phyloP scores from a whole-genome alignment of 2,113 vertebrate genomes.

The Anguilla rostrata region DNA sequence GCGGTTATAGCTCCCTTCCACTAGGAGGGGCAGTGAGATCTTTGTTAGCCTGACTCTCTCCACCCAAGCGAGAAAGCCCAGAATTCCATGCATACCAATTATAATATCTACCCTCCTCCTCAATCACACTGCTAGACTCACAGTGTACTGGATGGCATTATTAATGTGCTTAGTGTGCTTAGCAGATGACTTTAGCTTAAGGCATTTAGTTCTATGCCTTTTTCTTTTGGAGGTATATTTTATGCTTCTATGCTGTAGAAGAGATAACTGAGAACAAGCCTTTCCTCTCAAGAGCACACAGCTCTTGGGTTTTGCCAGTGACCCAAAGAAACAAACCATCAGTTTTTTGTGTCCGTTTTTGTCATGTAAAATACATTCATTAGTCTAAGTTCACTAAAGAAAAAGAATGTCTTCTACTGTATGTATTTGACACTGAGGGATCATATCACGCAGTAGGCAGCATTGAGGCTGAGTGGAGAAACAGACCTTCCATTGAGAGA shows the following conservation, averaged over 20 bases:
- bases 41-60: not conserved
- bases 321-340: not conserved
- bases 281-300: not conserved
- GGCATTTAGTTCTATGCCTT: not conserved
- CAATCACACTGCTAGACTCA: not conserved
- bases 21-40: not conserved
- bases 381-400: not conserved
- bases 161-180: not conserved
- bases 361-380: not conserved
- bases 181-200: not conserved
- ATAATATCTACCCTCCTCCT: not conserved
- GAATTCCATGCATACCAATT: slow-evolving; percentile 26
- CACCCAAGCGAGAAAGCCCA: slow-evolving; percentile 3
- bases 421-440: not conserved
- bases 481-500: slow-evolving; percentile 31
- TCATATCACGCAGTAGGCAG: not conserved
- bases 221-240: not conserved
- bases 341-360: not conserved
- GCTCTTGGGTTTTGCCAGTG: no score
- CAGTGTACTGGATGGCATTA: not conserved
- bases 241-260: not conserved
- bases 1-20: not conserved
- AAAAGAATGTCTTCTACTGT: not conserved
- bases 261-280: not conserved
- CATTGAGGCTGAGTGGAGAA: not conserved